Base-by-base conservation (phyloP, 1,140 invertebrate species). In the Aphaenogaster ashmeadi region DNA sequence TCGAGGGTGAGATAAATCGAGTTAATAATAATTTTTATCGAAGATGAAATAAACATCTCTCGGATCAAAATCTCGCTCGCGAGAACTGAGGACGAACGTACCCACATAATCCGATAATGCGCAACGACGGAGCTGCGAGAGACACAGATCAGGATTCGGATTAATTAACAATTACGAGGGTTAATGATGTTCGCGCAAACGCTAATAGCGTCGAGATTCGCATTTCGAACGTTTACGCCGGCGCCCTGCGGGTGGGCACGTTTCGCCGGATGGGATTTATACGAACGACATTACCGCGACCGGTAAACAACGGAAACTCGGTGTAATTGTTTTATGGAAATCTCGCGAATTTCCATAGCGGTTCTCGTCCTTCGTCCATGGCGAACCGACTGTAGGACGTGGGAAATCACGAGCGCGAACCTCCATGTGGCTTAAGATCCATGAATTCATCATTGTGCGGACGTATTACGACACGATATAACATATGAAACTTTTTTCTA, bases 311-410 rank as follows among this genome's bases (percentile, higher is more conserved):
- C 79, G 87, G 67, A 50, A 89, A 88, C 77, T 75, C 52, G 36
- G 74, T 74, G 87, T 87, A 90, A 86, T 87, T 87, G 86, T 91
- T 91, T 92, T 87, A 90, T 90, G 91, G 90, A 90, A 91, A 92
- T 92, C 41, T 33, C 27, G n/a, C 33, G 54, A 15, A 86, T 80
- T 77, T 67, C 74, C 89, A 90, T 88, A 87, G 38, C 58, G 58
- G 33, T 58, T 21, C 15, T 41, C 47, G 38, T 52, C 50, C 41
- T 47, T 47, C 41, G 18, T 78, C 60, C 41, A 44, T 8, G 44
- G 58, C 13, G 80, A 71, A 27, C 9, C 44, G 62, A 71, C 52
- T 36, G 71, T 27, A 72, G 27, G 11, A 50, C 41, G 21, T 1
- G 44, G 36, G 44, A 36, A 33, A 44, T 77, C 52, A 7, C n/a